A percentile compares a stretch with the other conserved stretches of the same genome.
These are phyloP conservation scores for Metopolophium dirhodum DNA, from an alignment of 1,140 invertebrate genomes.

Conservation along the genomic window DNA sequence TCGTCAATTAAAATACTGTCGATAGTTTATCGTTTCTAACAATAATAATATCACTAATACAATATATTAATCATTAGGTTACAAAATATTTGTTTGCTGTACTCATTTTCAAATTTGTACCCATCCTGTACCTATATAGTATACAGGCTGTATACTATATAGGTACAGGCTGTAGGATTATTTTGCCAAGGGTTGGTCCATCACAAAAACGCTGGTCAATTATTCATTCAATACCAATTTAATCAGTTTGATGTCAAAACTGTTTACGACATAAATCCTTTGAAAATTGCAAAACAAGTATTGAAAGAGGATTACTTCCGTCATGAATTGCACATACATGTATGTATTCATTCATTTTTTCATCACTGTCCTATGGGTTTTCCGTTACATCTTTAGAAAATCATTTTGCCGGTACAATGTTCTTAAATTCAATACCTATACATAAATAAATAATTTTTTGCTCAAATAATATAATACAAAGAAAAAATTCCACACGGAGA, in stretches of 20 bases:
- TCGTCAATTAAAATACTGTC: too few species aligned
- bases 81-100: background rate
- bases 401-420: background rate
- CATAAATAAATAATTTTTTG: background rate
- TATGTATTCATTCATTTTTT: background rate
- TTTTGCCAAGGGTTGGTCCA: background rate
- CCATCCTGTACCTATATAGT: background rate
- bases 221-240: constrained; percentile 24
- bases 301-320: constrained; percentile 5
- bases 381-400: background rate
- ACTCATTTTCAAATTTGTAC: background rate
- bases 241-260: constrained; percentile 18
- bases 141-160: background rate
- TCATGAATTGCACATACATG: background rate
- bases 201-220: background rate
- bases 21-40: background rate
- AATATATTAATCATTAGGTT: background rate
- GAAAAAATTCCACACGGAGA: background rate
- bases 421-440: background rate
- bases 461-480: background rate
- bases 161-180: background rate
- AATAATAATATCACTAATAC: background rate
- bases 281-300: constrained; percentile 25
- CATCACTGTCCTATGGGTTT: background rate
- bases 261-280: background rate